These are phyloP conservation scores for Chloropsis cyanopogon DNA, from an alignment of 2,113 vertebrate genomes.

Conservation along the genomic window DNA sequence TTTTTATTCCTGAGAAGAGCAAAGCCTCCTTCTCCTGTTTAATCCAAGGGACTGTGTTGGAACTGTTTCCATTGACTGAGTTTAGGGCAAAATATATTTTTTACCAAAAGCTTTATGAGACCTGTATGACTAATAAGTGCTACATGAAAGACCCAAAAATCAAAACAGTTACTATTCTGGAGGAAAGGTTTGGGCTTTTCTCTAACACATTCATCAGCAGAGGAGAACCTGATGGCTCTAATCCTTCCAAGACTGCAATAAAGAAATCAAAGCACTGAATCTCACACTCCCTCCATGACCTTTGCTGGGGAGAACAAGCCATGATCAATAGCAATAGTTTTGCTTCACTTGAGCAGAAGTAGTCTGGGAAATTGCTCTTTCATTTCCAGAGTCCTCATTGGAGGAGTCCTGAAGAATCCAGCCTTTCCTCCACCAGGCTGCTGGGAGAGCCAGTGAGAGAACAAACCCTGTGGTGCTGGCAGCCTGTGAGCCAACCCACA, in stretches of 20 bases:
- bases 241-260: neutral
- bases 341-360: neutral
- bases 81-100: neutral
- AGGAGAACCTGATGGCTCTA: neutral
- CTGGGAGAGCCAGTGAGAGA: neutral
- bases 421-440: neutral
- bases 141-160: neutral
- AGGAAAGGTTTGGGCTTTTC: neutral
- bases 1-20: neutral
- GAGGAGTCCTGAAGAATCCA: neutral
- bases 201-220: neutral
- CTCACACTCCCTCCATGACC: neutral
- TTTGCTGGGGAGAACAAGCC: neutral
- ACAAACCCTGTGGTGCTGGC: neutral
- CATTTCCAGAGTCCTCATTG: neutral
- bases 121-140: neutral
- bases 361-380: neutral
- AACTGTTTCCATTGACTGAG: neutral
- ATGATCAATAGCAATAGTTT: neutral
- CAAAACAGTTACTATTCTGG: neutral
- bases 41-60: neutral
- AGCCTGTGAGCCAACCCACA: constrained; percentile 19
- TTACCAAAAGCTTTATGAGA: neutral
- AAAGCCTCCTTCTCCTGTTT: neutral
- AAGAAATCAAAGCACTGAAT: neutral